These are phyloP conservation scores for Cistogaster globosa DNA, from an alignment of 2,888 invertebrate species.

Conservation along the genomic window DNA sequence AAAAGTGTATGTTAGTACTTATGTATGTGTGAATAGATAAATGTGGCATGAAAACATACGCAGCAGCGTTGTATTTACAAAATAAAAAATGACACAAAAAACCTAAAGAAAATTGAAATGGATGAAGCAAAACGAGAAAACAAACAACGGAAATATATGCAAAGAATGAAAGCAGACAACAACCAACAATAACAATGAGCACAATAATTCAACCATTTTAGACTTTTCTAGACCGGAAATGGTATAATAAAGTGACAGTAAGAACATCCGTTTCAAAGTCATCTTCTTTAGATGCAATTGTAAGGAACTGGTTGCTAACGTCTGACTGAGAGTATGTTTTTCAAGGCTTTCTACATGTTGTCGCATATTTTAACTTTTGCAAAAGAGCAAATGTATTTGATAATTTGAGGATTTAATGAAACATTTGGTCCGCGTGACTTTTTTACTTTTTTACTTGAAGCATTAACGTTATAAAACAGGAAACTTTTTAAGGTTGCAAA, in stretches of 20 bases:
- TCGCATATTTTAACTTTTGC: constrained; percentile 4
- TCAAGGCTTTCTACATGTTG: neutral
- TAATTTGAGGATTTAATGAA: constrained; percentile 25
- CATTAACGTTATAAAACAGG: neutral
- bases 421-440: neutral
- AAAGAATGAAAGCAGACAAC: constrained; percentile 55
- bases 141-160: constrained; percentile 64
- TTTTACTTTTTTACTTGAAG: neutral
- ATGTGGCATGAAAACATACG: neutral
- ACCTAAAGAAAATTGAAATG: neutral
- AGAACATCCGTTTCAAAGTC: constrained; percentile 73
- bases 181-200: constrained; percentile 18
- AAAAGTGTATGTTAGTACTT: neutral
- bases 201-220: neutral
- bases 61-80: neutral
- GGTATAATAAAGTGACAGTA: constrained; percentile 73
- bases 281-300: constrained; percentile 65
- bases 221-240: constrained; percentile 69
- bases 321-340: neutral
- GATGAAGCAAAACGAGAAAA: constrained; percentile 18
- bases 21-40: neutral
- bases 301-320: constrained; percentile 59
- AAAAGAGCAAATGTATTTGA: constrained; percentile 25
- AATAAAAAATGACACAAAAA: neutral
- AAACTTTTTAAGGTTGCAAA: neutral